Evolutionary conservation across 2,113 vertebrate genomes (phyloP), one percentile per base, ranked within the genome.

Genomic region (Chaenogobius annularis): DNA sequence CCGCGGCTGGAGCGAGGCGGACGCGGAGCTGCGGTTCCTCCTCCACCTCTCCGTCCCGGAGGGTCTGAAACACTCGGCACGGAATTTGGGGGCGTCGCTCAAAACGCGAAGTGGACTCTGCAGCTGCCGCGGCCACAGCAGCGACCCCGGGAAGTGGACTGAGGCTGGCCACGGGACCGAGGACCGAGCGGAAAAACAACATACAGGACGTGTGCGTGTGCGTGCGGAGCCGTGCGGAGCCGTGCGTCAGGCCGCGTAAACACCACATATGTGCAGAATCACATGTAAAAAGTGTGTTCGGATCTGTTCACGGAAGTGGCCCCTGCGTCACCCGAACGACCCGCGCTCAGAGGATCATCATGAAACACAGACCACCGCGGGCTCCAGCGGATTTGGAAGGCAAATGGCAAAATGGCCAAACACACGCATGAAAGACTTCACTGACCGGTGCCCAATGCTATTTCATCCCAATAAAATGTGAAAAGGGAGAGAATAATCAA

Each of bases 21-120:
- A 94, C 92, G 92, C 87, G 89, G 92, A 91, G 89, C 91, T 91
- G 88, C 92, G 92, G 91, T 90, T 92, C 90, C 90, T 91, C 90
- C 93, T 93, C 95, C 95, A 94, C 95, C 95, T 96, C 95, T 95
- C 94, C 95, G 94, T 95, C 90, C 90, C 93, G 93, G 91, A 94
- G 94, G 90, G 93, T 94, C 93, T 93, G 92, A 93, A 95, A 92
- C 94, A 93, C 94, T 94, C 93, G 92, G 93, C 94, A 94, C 91
- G 92, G 92, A 94, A 94, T 94, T 95, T 93, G 92, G 94, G 94
- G 95, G 95, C 96, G 95, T 94, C 93, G 91, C 92, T 92, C 93
- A 96, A 97, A 96, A 96, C 95, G 94, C 94, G 95, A 96, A 97
- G 92, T 95, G 95, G 96, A 97, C 93, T 95, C 87, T 78, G 84